Conservation (phyloP, 2,888 invertebrate genomes). For the Agrilus mali region DNA sequence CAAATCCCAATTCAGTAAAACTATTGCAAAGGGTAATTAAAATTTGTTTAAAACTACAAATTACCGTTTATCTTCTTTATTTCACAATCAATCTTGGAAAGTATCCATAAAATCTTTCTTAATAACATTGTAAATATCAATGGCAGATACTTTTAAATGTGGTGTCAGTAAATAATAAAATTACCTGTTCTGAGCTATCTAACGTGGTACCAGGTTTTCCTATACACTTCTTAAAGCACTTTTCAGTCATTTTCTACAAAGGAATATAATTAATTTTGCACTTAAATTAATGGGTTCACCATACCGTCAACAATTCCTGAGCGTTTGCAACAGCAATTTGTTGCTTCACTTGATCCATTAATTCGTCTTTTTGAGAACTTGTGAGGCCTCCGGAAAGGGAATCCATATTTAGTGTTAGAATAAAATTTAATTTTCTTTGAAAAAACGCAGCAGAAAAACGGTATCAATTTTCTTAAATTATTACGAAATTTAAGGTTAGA, state of each 20-base stretch:
- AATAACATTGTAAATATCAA: slow-evolving; percentile 2
- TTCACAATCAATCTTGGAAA: too few species aligned
- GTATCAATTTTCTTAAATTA: too few species aligned
- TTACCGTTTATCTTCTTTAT: too few species aligned
- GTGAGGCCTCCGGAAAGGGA: slow-evolving; percentile 44
- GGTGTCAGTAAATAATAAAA: slow-evolving; percentile 6
- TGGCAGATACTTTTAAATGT: slow-evolving; percentile 8
- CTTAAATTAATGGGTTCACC: slow-evolving; percentile 3
- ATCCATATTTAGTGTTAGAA: slow-evolving; percentile 38
- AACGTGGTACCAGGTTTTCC: slow-evolving; percentile 79
- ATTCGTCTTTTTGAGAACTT: slow-evolving; percentile 65
- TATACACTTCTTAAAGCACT: slow-evolving; percentile 93
- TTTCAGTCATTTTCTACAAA: slow-evolving; percentile 87
- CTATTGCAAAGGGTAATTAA: too few species aligned
- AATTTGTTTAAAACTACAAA: too few species aligned
- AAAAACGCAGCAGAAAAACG: too few species aligned
- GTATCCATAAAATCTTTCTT: not conserved
- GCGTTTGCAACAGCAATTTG: slow-evolving; percentile 90
- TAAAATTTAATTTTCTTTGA: not conserved
- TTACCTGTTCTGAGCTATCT: slow-evolving; percentile 74
- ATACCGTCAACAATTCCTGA: slow-evolving; percentile 76
- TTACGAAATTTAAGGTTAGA: too few species aligned
- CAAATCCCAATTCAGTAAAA: too few species aligned
- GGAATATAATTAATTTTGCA: slow-evolving; percentile 9
- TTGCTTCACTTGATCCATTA: slow-evolving; percentile 91